phyloP scores from a whole-genome alignment of 2,113 vertebrate species.

The Plecotus auritus region DNA sequence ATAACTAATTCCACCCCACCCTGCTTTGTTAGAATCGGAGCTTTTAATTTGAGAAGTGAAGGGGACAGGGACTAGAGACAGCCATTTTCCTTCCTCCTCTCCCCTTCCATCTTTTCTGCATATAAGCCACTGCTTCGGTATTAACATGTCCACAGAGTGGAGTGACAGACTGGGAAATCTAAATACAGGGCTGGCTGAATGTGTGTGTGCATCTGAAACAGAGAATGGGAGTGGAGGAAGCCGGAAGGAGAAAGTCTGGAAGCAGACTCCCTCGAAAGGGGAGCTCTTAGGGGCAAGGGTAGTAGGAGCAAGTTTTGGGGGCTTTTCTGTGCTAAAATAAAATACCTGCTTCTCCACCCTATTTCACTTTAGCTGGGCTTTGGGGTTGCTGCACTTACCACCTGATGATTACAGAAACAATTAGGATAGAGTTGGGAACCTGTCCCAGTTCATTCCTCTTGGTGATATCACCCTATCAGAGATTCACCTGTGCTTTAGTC shows the following conservation, averaged over 20 bases:
- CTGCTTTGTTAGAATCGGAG: background rate
- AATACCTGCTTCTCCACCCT: background rate
- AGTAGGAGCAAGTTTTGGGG: background rate
- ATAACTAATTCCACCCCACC: background rate
- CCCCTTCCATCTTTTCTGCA: background rate
- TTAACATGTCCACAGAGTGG: background rate
- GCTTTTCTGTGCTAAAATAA: constrained; percentile 31
- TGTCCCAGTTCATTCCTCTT: background rate
- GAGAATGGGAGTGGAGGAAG: background rate
- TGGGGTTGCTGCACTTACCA: background rate
- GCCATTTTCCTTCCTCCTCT: background rate
- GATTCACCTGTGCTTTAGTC: background rate
- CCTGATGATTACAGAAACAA: background rate
- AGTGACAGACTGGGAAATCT: background rate
- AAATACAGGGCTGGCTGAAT: background rate
- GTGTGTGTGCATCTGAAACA: background rate
- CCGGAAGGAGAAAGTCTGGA: background rate
- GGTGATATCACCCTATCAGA: background rate
- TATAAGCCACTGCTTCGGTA: background rate
- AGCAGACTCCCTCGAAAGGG: background rate
- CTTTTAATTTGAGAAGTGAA: constrained; percentile 38
- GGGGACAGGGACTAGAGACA: background rate
- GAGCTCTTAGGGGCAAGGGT: background rate
- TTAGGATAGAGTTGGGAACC: background rate
- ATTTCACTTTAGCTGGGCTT: background rate